Conservation (phyloP, 2,888 invertebrate genomes). For the Lysandra bellargus region DNA sequence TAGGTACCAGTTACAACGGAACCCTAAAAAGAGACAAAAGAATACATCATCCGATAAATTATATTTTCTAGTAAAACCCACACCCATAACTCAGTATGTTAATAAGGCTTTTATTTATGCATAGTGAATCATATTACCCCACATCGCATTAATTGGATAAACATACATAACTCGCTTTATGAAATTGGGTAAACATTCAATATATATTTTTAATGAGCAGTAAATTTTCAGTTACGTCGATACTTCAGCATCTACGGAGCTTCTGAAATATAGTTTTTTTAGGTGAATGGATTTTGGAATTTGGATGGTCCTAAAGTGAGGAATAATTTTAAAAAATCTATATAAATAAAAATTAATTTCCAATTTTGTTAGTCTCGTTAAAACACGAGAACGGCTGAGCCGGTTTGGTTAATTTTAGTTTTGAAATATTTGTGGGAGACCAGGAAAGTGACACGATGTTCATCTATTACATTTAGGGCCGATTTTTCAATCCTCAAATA, state of each 20-base stretch:
- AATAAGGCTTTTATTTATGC: slow-evolving; percentile 24
- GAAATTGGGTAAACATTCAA: slow-evolving; percentile 24
- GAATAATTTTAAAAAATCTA: too few relatives aligned
- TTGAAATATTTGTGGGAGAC: too few relatives aligned
- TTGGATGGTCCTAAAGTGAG: too few relatives aligned
- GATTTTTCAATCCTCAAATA: too few relatives aligned
- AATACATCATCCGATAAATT: not conserved
- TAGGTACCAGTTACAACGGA: too few relatives aligned
- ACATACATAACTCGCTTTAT: slow-evolving; percentile 18
- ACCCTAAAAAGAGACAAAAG: not conserved
- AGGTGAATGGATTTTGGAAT: too few relatives aligned
- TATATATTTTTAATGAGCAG: slow-evolving; percentile 18
- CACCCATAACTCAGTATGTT: slow-evolving; percentile 19
- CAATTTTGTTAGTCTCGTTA: too few relatives aligned
- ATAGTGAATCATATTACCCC: slow-evolving; percentile 22
- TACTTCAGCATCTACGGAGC: not conserved
- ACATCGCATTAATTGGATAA: slow-evolving; percentile 27
- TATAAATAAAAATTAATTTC: too few relatives aligned
- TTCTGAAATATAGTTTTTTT: not conserved
- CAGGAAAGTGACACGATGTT: too few relatives aligned
- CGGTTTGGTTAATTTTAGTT: too few relatives aligned
- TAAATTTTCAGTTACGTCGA: slow-evolving; percentile 21
- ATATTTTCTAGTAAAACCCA: not conserved
- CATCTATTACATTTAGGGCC: too few relatives aligned
- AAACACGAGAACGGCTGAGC: too few relatives aligned